Percentiles rank a stretch among this genome's conserved stretches.
Evolutionary conservation across 2,888 invertebrate genomes (phyloP).

Genomic region (Pristionchus japonicus): DNA sequence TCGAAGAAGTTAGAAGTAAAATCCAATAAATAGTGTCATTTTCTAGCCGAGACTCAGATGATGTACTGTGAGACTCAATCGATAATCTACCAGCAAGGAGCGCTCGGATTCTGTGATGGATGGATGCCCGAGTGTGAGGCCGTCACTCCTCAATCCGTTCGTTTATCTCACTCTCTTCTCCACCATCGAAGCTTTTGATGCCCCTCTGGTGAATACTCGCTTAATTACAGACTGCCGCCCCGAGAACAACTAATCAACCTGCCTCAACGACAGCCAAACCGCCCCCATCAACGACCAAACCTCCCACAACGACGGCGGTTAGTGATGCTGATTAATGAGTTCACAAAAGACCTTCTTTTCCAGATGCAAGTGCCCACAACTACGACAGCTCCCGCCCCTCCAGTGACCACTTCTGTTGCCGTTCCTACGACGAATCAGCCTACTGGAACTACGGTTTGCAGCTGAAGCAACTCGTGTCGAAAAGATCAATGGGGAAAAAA

Average conservation of each 20-base stretch:
- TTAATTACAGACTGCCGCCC: neutral
- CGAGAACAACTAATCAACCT: neutral
- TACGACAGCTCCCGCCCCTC: neutral
- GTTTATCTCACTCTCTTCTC: neutral
- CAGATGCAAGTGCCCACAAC: neutral
- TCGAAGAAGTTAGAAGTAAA: too few species aligned
- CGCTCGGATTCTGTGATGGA: slow-evolving; percentile 42
- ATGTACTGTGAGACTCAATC: slow-evolving; percentile 8
- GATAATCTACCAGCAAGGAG: slow-evolving; percentile 32
- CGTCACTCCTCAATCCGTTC: neutral
- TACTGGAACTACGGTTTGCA: neutral
- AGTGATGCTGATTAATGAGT: neutral
- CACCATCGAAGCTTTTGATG: too few species aligned
- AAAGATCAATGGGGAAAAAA: neutral
- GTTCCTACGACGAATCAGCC: neutral
- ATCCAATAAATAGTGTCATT: too few species aligned
- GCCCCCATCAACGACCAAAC: neutral
- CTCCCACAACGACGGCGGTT: neutral
- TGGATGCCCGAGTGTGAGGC: slow-evolving; percentile 16
- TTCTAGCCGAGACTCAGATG: neutral
- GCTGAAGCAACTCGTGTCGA: neutral
- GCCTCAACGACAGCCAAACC: neutral
- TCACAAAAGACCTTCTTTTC: neutral
- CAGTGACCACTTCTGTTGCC: neutral
- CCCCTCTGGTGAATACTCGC: too few species aligned